Evolutionary conservation across 1,140 invertebrate species (phyloP), one percentile per base, ranked within the genome.

Genomic region (Hycleus cichorii): DNA sequence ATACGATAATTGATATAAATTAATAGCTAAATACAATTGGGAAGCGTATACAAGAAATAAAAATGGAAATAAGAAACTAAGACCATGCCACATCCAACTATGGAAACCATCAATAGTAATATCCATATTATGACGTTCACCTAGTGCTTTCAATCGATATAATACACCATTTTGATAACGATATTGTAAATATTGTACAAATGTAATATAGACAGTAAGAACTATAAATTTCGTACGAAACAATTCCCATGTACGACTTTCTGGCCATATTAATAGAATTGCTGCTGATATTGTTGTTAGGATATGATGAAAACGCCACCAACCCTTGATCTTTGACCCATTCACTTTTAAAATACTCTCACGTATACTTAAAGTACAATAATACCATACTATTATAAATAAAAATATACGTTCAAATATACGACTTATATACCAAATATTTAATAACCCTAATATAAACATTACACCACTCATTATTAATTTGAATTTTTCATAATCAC

Each of bases 21-120:
- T 83, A 69, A 93, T 95, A 1, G 93, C 90, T 72, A 96, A 96
- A 75, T 96, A 97, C 4, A 97, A 76, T 72, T 98, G 93, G 76
- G 93, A 97, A 38, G 90, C 79, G 74, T 98, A 98, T 4, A 93
- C 95, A 57, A 88, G 75, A 68, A 96, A 94, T 0, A 99, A 81
- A 75, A 98, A 98, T n/a, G 97, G 97, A 45, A 98, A 72, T 0
- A 99, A 78, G 72, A 98, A 99, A 4, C 89, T 90, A 8, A 98
- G 77, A 1, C 96, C 96, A 58, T 91, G 85, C 93, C 95, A 98
- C 96, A 98, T 98, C 95, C 96, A 99, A 0, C 92, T 96, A 77
- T 97, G 95, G 73, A 99, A 98, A 27, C 97, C 97, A 79, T 98
- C 95, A 56, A 98, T 93, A 1, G 96, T 98, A 45, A 98, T 96